A percentile compares a stretch with the other conserved stretches of the same genome.
phyloP scores from a whole-genome alignment of 2,888 invertebrate genomes.

The Hipparchia sbordonii region DNA sequence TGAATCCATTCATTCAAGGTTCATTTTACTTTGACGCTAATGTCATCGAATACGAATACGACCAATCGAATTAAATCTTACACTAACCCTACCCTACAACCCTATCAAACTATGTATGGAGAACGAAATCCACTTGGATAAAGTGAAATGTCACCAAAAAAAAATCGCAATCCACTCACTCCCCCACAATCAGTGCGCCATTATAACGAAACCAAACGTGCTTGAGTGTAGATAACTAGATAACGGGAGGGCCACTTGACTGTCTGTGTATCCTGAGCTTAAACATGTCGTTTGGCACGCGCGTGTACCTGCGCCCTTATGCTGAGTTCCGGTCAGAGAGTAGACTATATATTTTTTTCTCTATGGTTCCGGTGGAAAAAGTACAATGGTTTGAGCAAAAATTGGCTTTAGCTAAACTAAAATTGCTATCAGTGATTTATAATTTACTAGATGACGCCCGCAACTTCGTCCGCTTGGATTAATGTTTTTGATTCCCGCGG shows the following conservation, averaged over 20 bases:
- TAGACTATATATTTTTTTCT: too few relatives aligned
- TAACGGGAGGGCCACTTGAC: constrained; percentile 55
- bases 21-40: too few relatives aligned
- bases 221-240: constrained; percentile 61
- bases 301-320: constrained; percentile 33
- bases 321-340: constrained; percentile 14
- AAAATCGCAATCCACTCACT: constrained; percentile 16
- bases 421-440: neutral
- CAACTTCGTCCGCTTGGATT: too few relatives aligned
- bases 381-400: neutral
- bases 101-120: neutral
- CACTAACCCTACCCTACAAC: too few relatives aligned
- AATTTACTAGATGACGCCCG: too few relatives aligned
- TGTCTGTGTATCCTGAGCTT: constrained; percentile 40
- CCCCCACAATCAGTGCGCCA: constrained; percentile 23
- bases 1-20: too few relatives aligned
- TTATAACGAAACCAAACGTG: constrained; percentile 51
- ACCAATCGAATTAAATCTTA: too few relatives aligned
- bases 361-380: constrained; percentile 23
- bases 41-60: too few relatives aligned
- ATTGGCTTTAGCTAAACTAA: neutral
- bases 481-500: too few relatives aligned
- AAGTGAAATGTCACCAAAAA: constrained; percentile 31
- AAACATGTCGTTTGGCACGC: constrained; percentile 42
- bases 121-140: neutral